Evolutionary conservation across 2,797 vertebrate genomes (phyloP).

Genomic region (Pitangus sulphuratus): DNA sequence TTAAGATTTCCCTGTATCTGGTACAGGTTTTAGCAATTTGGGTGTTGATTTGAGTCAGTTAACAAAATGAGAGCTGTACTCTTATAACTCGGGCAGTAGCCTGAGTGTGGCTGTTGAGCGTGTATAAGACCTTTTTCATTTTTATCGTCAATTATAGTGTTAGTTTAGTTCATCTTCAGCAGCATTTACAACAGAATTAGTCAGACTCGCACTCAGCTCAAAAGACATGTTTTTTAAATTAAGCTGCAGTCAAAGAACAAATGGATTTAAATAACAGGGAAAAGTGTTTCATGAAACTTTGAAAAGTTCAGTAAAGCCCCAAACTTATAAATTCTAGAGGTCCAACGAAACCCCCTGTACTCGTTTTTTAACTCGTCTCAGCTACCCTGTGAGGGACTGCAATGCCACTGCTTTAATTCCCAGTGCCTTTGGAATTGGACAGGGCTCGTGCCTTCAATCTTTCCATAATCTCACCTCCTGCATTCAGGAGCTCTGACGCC

Average conservation of each 20-base stretch:
- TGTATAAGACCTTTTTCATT: not conserved
- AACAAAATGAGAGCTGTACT: not conserved
- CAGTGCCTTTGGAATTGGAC: not conserved
- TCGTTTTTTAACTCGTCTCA: not conserved
- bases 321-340: not conserved
- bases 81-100: not conserved
- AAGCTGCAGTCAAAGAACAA: not conserved
- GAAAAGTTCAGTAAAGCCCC: not conserved
- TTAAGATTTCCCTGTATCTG: not conserved
- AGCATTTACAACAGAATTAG: conserved; percentile 17
- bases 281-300: not conserved
- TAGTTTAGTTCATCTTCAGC: conserved; percentile 14
- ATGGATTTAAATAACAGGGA: not conserved
- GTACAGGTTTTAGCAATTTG: not conserved
- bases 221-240: conserved; percentile 51
- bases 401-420: not conserved
- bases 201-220: conserved; percentile 19
- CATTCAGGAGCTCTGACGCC: not conserved
- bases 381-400: not conserved
- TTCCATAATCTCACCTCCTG: not conserved
- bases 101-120: not conserved
- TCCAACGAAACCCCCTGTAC: not conserved
- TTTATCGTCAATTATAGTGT: not conserved
- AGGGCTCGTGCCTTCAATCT: not conserved
- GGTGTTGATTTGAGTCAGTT: not conserved